A percentile compares a stretch with the other conserved stretches of the same genome.
Conservation (phyloP, 2,797 vertebrate genomes). For the Limnodromus scolopaceus region DNA sequence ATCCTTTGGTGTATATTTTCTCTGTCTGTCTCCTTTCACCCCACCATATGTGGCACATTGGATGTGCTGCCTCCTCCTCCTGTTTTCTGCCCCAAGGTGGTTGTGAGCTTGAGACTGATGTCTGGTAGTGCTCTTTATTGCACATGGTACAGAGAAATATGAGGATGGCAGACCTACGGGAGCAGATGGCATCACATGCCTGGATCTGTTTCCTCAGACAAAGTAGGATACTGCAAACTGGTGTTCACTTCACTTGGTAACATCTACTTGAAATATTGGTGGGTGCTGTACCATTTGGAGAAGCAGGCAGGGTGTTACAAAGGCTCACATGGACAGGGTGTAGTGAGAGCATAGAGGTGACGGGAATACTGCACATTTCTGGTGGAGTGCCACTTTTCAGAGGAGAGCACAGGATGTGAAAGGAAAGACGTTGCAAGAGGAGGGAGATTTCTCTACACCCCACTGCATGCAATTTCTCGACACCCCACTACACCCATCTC, state of each 20-base stretch:
- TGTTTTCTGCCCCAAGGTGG: conserved; percentile 59
- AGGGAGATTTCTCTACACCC: neutral
- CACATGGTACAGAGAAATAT: conserved; percentile 64
- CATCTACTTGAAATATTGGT: conserved; percentile 58
- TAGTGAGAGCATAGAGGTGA: neutral
- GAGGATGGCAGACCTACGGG: conserved; percentile 77
- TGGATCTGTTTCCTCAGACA: conserved; percentile 77
- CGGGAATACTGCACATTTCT: neutral
- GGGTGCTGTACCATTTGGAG: conserved; percentile 8
- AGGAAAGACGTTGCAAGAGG: neutral
- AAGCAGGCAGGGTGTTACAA: neutral
- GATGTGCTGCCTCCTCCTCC: conserved; percentile 22
- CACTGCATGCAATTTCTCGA: neutral
- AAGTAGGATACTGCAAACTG: conserved; percentile 69
- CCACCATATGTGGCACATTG: conserved; percentile 30
- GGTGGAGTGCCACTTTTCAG: neutral
- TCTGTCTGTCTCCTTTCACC: conserved; percentile 7
- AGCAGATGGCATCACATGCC: conserved; percentile 79
- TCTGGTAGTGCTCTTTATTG: conserved; percentile 70
- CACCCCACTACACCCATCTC: neutral
- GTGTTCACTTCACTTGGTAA: conserved; percentile 71
- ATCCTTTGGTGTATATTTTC: neutral
- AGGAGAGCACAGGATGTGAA: neutral
- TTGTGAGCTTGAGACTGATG: conserved; percentile 60
- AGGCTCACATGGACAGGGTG: neutral